Conservation (phyloP, 2,888 invertebrate genomes). For the Anorthoa munda region DNA sequence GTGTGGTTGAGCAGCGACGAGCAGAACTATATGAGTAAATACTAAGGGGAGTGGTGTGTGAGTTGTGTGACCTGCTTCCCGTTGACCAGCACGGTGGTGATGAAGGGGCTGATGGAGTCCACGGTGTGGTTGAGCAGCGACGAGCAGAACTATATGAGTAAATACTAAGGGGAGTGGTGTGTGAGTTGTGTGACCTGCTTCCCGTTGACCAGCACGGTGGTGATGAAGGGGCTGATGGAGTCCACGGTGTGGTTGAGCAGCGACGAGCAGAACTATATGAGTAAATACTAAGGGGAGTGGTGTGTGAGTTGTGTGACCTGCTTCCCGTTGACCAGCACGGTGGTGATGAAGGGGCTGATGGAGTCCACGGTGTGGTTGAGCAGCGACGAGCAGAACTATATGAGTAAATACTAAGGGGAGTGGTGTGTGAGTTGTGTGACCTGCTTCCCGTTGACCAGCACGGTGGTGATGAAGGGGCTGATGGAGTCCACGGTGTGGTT, state of each 20-base stretch:
- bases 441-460: constrained; percentile 99
- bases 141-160: not conserved
- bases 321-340: constrained; percentile 99
- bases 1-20: constrained; percentile 98
- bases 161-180: not conserved
- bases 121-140: constrained; percentile 98
- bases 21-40: not conserved
- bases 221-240: constrained; percentile 99
- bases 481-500: constrained; percentile 99
- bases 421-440: constrained; percentile 87
- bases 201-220: constrained; percentile 98
- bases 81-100: constrained; percentile 99
- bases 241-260: constrained; percentile 98
- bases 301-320: constrained; percentile 92
- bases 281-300: not conserved
- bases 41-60: not conserved
- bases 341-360: constrained; percentile 99
- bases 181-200: constrained; percentile 94
- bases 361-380: constrained; percentile 99
- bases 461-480: constrained; percentile 99
- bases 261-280: constrained; percentile 91
- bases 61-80: constrained; percentile 96
- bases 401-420: not conserved
- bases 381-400: constrained; percentile 93
- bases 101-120: constrained; percentile 99